Base-by-base conservation (phyloP, 2,888 invertebrate species). In the Drosophila paucipuncta region DNA sequence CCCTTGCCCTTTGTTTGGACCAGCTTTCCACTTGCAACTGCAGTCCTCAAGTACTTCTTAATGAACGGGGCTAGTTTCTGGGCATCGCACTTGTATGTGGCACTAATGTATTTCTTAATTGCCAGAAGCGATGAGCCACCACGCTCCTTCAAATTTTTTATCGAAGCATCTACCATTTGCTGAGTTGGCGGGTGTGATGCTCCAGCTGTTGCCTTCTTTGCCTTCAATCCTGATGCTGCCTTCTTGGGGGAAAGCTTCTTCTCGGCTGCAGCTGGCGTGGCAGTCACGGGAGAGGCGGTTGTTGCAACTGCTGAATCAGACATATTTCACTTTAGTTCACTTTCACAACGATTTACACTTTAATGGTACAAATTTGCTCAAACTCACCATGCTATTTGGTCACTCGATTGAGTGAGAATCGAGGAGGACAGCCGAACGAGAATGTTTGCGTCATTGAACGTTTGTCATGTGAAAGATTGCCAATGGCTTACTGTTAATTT, bases 11-110 rank as follows among this genome's bases (percentile, higher is more conserved):
- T 85, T n/a, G 83, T 80, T 71, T 85, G 85, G 18, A 85, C 76
- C 61, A 95, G 87, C 22, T 92, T 90, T 25, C 95, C 94, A 54
- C 93, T 93, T 5, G 93, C 93, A 31, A 96, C 95, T n/a, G 95
- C 95, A 37, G 64, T 68, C 53, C 71, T 95, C 80, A 95, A 80
- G 82, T 94, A 95, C 73, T 94, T 95, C 78, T 94, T 95, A 84
- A 96, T 95, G 93, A 94, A 95, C 7, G 95, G 94, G 4, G 80
- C 76, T 43, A 80, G 59, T 53, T 80, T 76, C 43, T 80, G 77
- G 47, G 74, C 80, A 59, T 76, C 80, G 53, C 80, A 80, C 35
- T 83, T 80, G 54, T 83, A 83, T 50, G 83, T 80, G 55, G 83
- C 73, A 62, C 63, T 41, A 13, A 82, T 82, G 61, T 76, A 82